These are phyloP conservation scores for Eudemis profundana DNA, from an alignment of 2,888 invertebrate species.

Conservation along the genomic window DNA sequence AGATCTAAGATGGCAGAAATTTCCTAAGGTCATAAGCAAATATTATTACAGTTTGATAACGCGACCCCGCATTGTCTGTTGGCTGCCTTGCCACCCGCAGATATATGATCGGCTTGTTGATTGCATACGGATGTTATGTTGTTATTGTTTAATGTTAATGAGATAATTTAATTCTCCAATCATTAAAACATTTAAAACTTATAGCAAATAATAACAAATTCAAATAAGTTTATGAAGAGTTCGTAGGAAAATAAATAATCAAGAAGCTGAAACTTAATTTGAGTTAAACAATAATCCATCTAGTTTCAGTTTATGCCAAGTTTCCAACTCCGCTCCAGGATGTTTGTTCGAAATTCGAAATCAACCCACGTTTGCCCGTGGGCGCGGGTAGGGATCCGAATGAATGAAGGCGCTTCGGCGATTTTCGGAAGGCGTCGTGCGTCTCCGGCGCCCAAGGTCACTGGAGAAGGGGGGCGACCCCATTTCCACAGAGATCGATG, in stretches of 20 bases:
- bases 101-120: slow-evolving; percentile 44
- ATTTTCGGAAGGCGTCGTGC: slow-evolving; percentile 69
- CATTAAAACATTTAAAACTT: slow-evolving; percentile 16
- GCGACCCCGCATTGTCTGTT: slow-evolving; percentile 72
- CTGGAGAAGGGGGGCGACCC: slow-evolving; percentile 67
- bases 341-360: slow-evolving; percentile 49
- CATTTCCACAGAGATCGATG: slow-evolving; percentile 82
- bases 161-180: slow-evolving; percentile 23
- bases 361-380: slow-evolving; percentile 54
- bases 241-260: slow-evolving; percentile 16
- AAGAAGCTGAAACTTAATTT: slow-evolving; percentile 18
- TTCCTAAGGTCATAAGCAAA: slow-evolving; percentile 69
- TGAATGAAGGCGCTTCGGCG: slow-evolving; percentile 76
- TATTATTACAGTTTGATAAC: slow-evolving; percentile 69
- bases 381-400: slow-evolving; percentile 61
- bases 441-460: slow-evolving; percentile 72
- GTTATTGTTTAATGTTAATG: slow-evolving; percentile 39
- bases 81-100: slow-evolving; percentile 44
- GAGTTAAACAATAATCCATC: slow-evolving; percentile 41
- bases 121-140: slow-evolving; percentile 49
- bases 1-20: slow-evolving; percentile 54
- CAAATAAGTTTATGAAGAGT: slow-evolving; percentile 10
- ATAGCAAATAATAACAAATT: slow-evolving; percentile 26
- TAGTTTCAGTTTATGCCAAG: slow-evolving; percentile 28
- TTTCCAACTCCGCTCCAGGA: slow-evolving; percentile 29